Conservation (phyloP, 53 echinoderm and acorn worm species). For the Glandiceps talaboti region DNA sequence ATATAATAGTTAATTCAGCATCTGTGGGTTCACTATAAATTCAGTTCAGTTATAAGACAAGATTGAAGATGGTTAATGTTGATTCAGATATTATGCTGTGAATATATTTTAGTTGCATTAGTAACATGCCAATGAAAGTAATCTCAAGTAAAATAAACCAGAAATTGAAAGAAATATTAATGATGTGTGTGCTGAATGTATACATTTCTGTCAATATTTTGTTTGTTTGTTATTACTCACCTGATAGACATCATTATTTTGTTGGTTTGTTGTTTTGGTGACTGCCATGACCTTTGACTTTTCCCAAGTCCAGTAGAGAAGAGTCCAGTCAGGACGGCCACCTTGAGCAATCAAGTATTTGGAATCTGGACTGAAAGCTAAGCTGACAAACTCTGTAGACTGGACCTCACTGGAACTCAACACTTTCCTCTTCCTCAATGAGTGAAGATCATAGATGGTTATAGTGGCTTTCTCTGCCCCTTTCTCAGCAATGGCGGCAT, state of each 20-base stretch:
- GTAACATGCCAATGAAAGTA: too few relatives aligned
- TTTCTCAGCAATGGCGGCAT: slow-evolving; percentile 89
- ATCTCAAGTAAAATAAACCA: too few relatives aligned
- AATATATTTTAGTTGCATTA: too few relatives aligned
- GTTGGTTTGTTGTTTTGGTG: slow-evolving; percentile 90
- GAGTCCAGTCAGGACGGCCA: slow-evolving; percentile 90
- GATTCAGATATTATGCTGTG: too few relatives aligned
- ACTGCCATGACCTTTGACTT: slow-evolving; percentile 97
- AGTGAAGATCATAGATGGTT: slow-evolving; percentile 97
- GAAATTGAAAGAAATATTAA: too few relatives aligned
- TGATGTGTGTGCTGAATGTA: too few relatives aligned
- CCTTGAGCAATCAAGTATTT: slow-evolving; percentile 99
- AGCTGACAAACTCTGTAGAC: slow-evolving; percentile 76
- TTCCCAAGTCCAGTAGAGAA: slow-evolving; percentile 99
- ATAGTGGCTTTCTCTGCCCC: slow-evolving; percentile 85
- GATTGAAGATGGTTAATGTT: too few relatives aligned
- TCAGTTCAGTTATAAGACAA: too few relatives aligned
- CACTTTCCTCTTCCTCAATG: slow-evolving; percentile 76
- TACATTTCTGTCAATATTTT: too few relatives aligned
- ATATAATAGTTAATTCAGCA: too few relatives aligned
- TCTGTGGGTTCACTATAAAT: too few relatives aligned
- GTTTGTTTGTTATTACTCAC: too few relatives aligned
- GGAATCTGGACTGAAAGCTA: slow-evolving; percentile 97
- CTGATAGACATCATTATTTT: slow-evolving; percentile 94
- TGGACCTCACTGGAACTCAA: slow-evolving; percentile 85